Base-by-base conservation (phyloP, 1,140 invertebrate genomes). In the Gryllus bimaculatus region DNA sequence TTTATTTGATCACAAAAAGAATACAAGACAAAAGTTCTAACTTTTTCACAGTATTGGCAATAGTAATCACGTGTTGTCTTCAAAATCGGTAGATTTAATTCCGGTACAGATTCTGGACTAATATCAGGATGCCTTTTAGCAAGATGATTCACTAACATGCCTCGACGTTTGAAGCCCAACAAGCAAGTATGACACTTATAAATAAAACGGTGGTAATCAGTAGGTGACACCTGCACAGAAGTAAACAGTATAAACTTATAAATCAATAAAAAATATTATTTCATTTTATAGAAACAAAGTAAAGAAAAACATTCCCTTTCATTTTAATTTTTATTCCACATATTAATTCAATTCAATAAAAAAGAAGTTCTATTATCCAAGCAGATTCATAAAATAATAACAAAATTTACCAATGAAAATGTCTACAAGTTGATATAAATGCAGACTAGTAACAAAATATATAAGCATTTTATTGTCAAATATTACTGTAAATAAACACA, bases 41-140 rank as follows among this genome's bases (percentile, higher is more conserved):
- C 89, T 87, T 95, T 95, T 78, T 94, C 92, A 85, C 94, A 96
- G 84, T 95, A 94, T 83, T 93, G 92, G 85, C 94, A 96, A 85
- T 91, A 94, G 85, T 94, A 96, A 85, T 94, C 92, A 74, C 91
- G 88, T 13, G 92, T 93, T n/a, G 92, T 91, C 82, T 93, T 89
- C 21, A 94, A 85, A 81, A 96, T 95, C 0, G 94, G 94, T 79
- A 94, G 86, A 84, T 93, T 95, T 18, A 96, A 87, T 86, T 95
- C 94, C 8, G 93, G 93, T 7, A 96, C 92, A 8, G 91, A 90
- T 80, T 93, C 90, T 0, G 91, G 90, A 76, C 89, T 89, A 10
- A 94, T 89, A 80, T 94, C 92, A 0, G 94, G 94, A 87, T 96
- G 94, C 74, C 93, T 85, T 84, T 94, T 94, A n/a, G 93, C 93